Base-by-base conservation (phyloP, 2,888 invertebrate genomes). In the Parascotia fuliginaria region DNA sequence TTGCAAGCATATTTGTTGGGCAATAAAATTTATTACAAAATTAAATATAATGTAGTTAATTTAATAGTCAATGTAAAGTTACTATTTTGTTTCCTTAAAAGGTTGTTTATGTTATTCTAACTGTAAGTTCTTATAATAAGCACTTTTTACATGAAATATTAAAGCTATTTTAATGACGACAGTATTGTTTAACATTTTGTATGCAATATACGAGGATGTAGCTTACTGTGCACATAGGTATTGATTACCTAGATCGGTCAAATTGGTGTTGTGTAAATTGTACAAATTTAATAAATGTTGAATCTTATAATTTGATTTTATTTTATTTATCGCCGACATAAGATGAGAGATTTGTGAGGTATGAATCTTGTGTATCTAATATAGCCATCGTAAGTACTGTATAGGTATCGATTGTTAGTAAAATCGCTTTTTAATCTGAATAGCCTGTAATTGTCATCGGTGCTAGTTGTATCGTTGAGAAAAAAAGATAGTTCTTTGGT, bases 241-340 rank as follows among this genome's bases (percentile, higher is more conserved):
- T 70, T 53, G 36, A 66, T 65, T 77, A 76, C 73, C 73, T 71
- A 71, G 60, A 49, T 62, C 70, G 73, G 68, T 70, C 61, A 67
- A 63, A 77, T 82, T 75, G 83, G 78, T 88, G 87, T 87, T 87
- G 68, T 80, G 77, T 84, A 76, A 82, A 68, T 79, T 87, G 85
- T 88, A 89, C 87, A 87, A 87, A 87, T 90, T 89, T 90, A 90
- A 90, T 90, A 90, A 89, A 90, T 80, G 90, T 90, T 90, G 85
- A 75, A 79, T 80, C 75, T 77, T 81, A 77, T n/a, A 40, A 24
- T 14, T 29, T 9, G 27, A 12, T 19, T 32, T 19, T 60, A 59
- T 62, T 45, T 49, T 59, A 19, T 19, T 3, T 3, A 19, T 19
- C 5, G 2, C 19, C 2, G 19, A n/a, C n/a, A n/a, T n/a, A n/a